Evolutionary conservation across 2,113 vertebrate genomes (phyloP).

Genomic region (Tyto alba): DNA sequence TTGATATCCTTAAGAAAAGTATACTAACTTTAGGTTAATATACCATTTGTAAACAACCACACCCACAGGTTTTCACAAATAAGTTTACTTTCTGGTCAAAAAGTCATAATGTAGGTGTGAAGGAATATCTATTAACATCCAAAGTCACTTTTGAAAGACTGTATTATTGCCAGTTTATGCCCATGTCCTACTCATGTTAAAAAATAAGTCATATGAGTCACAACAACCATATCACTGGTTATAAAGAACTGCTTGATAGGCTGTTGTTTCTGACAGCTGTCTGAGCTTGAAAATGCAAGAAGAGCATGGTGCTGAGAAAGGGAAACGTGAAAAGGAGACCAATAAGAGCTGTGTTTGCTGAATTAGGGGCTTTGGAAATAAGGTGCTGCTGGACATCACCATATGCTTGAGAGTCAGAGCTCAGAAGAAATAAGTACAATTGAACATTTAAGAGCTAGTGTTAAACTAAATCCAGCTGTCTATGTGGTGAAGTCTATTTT

Average conservation of each 20-base stretch:
- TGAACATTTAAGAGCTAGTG: slow-evolving; percentile 13
- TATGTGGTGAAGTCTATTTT: background rate
- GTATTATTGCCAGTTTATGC: background rate
- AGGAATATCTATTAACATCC: background rate
- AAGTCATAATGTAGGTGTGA: background rate
- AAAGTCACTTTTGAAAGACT: background rate
- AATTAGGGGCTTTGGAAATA: background rate
- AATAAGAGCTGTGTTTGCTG: background rate
- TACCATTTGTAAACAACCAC: background rate
- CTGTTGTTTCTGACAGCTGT: background rate
- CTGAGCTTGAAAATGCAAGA: background rate
- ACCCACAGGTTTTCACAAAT: background rate
- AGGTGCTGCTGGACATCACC: background rate
- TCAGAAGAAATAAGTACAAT: background rate
- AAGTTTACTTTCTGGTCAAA: background rate
- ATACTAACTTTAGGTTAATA: background rate
- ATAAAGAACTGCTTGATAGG: background rate
- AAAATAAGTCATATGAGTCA: background rate
- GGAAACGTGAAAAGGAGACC: background rate
- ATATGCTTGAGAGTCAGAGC: background rate
- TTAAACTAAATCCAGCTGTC: slow-evolving; percentile 33
- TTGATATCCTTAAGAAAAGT: background rate
- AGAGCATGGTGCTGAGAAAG: background rate
- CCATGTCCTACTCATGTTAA: background rate
- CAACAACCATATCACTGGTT: background rate